phyloP scores from a whole-genome alignment of 2,888 invertebrate species.

The Leuctra nigra region DNA sequence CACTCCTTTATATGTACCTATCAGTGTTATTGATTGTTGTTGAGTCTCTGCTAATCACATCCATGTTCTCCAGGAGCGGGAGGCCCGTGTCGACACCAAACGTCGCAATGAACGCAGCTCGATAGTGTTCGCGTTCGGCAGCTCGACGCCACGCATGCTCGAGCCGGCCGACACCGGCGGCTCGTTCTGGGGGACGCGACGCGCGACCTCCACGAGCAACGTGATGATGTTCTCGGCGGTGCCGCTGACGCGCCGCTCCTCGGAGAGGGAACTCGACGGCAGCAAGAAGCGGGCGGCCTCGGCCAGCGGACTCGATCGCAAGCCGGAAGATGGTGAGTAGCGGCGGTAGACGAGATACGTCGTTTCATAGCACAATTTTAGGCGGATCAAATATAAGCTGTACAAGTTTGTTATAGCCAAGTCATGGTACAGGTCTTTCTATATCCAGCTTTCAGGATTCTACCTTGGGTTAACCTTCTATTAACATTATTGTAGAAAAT shows the following conservation, averaged over 20 bases:
- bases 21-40: not conserved
- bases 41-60: too few species aligned
- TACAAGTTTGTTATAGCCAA: too few species aligned
- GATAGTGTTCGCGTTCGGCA: constrained; percentile 82
- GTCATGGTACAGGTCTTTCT: too few species aligned
- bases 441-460: too few species aligned
- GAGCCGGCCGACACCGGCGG: constrained; percentile 74
- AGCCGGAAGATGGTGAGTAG: constrained; percentile 43
- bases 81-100: constrained; percentile 73
- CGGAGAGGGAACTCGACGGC: constrained; percentile 72
- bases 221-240: constrained; percentile 66
- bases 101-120: constrained; percentile 68
- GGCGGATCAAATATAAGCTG: too few species aligned
- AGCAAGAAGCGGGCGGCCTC: constrained; percentile 71
- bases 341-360: not conserved
- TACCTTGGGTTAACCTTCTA: too few species aligned
- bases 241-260: constrained; percentile 71
- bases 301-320: constrained; percentile 62
- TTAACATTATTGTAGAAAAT: too few species aligned
- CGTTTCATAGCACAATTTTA: too few species aligned
- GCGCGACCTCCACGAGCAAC: constrained; percentile 86
- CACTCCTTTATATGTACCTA: too few species aligned
- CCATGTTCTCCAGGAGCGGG: constrained; percentile 52
- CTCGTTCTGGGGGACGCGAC: constrained; percentile 79
- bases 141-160: constrained; percentile 81